Evolutionary conservation across 2,888 invertebrate species (phyloP).

Genomic region (Megaustenia siamemsis): DNA sequence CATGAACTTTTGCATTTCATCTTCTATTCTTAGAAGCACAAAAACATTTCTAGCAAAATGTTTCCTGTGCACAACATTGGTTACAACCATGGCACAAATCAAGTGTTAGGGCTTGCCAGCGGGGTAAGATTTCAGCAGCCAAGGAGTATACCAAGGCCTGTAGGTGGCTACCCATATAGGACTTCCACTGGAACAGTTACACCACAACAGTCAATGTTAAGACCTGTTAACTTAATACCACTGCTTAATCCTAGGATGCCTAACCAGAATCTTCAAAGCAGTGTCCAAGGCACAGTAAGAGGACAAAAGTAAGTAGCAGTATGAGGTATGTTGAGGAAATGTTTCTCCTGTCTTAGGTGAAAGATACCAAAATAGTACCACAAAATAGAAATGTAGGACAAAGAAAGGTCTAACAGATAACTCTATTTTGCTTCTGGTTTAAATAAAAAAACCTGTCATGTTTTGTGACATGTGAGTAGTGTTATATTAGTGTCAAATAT

Average conservation of each 20-base stretch:
- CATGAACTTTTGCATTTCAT: background rate
- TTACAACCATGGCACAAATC: background rate
- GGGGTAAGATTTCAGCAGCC: background rate
- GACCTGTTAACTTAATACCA: background rate
- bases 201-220: background rate
- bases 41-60: background rate
- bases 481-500: too few relatives aligned
- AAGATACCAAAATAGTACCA: too few relatives aligned
- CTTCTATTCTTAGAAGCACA: background rate
- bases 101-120: background rate
- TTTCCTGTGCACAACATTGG: background rate
- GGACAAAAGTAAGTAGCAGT: conserved; percentile 7
- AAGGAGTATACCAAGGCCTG: background rate
- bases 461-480: too few relatives aligned
- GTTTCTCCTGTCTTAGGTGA: too few relatives aligned
- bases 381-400: too few relatives aligned
- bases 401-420: too few relatives aligned
- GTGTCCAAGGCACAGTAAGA: background rate
- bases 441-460: too few relatives aligned
- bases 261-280: background rate
- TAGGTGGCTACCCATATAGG: background rate
- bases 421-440: too few relatives aligned
- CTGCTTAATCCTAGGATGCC: background rate
- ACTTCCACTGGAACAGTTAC: background rate
- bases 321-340: too few relatives aligned